These are phyloP conservation scores for Orius insidiosus DNA, from an alignment of 1,140 invertebrate genomes.

Conservation along the genomic window DNA sequence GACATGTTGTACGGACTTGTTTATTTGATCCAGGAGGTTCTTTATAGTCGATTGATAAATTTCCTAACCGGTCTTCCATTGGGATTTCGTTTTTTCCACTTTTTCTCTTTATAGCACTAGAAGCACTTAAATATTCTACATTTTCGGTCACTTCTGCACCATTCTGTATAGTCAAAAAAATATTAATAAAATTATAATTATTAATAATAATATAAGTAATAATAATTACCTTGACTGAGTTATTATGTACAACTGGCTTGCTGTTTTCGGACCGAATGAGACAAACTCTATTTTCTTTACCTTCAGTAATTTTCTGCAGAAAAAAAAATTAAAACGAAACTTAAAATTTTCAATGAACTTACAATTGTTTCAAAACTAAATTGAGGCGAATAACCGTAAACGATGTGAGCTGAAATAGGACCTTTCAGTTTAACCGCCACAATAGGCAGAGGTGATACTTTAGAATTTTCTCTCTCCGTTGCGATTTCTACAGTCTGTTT, in stretches of 20 bases:
- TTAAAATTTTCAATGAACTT: not conserved
- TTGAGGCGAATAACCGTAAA: conserved; percentile 11
- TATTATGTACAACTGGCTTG: not conserved
- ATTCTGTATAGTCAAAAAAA: conserved; percentile 2
- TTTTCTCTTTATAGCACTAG: not conserved
- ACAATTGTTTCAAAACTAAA: conserved; percentile 14
- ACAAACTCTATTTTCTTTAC: not conserved
- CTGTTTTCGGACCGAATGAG: not conserved
- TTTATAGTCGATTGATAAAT: conserved; percentile 6
- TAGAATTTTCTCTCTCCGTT: not conserved
- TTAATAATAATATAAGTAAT: no score
- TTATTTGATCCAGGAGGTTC: not conserved
- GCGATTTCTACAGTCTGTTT: conserved; percentile 8
- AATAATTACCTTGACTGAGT: no score
- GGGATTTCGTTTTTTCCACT: conserved; percentile 11
- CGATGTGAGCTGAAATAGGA: conserved; percentile 2
- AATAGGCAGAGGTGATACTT: conserved; percentile 4
- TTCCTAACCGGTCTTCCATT: conserved; percentile 14
- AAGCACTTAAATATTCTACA: not conserved
- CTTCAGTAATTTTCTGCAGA: not conserved
- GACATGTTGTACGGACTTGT: conserved; percentile 8
- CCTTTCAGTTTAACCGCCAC: conserved; percentile 1
- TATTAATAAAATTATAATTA: no score
- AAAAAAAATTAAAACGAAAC: not conserved
- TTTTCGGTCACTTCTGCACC: not conserved